Base-by-base conservation (phyloP, 2,797 vertebrate species). In the Sandelia bainsii region DNA sequence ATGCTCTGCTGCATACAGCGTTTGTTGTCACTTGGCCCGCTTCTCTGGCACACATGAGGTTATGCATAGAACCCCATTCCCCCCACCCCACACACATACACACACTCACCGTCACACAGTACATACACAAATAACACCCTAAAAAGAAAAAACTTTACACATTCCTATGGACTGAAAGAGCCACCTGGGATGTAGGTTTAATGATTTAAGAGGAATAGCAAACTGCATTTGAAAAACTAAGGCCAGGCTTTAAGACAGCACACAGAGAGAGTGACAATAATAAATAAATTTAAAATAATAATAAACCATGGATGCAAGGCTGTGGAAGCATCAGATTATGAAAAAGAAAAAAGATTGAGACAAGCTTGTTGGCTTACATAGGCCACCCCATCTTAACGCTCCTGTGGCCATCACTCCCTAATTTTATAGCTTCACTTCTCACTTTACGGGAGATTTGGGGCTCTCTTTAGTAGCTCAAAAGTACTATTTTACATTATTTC, bases 11-110 rank as follows among this genome's bases (percentile, higher is more conserved):
- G 75, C 81, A 79, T 79, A 76, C 73, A 32, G 73, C 32, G 79
- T 92, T 91, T 92, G 92, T 91, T 92, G 89, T 91, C 67, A 79
- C 77, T 77, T 72, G 22, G 78, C 76, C 78, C 37, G 74, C 63
- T 75, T 65, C 77, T 74, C 57, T 53, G 62, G 82, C 66, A 37
- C 88, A 90, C 80, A 77, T 81, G 80, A 72, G 82, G 76, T 57
- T 77, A 82, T 49, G 69, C 69, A 67, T 61, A 69, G 63, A 58
- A 8, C 69, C 54, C 10, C 63, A 4, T 8, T 8, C 29, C 29
- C 29, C 29, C 29, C 29, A 6, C 29, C 29, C 29, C 29, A 6
- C 29, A 0, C 42, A 34, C 69, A 57, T 72, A 62, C 39, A 66
- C 75, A 62, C 56, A 71, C 57, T 44, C 59, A 32, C 45, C 27